Percentiles rank a stretch among this genome's conserved stretches.
Evolutionary conservation across 2,797 vertebrate genomes (phyloP).

Genomic region (Myotis planiceps): DNA sequence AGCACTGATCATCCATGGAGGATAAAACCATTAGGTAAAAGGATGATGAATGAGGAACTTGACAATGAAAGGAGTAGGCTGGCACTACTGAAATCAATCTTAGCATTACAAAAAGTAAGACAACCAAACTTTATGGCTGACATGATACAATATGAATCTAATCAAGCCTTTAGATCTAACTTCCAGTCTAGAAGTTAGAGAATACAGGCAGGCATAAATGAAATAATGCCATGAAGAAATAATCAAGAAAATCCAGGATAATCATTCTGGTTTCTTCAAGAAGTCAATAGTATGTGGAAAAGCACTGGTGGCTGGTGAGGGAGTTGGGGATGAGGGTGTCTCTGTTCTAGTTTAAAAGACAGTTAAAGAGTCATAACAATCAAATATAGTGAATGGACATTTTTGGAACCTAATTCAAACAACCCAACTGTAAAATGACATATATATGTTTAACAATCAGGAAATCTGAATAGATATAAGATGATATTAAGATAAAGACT

Average conservation of each 20-base stretch:
- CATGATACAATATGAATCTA: not conserved
- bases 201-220: not conserved
- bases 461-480: not conserved
- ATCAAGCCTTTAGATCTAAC: not conserved
- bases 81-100: not conserved
- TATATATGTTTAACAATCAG: not conserved
- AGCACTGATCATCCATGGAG: not conserved
- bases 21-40: constrained; percentile 20
- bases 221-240: constrained; percentile 8
- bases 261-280: not conserved
- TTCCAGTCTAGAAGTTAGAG: constrained; percentile 34
- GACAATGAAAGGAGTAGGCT: not conserved
- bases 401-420: constrained; percentile 42
- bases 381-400: not conserved
- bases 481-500: constrained; percentile 10
- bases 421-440: not conserved
- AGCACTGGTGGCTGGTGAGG: not conserved
- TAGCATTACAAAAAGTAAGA: constrained; percentile 42
- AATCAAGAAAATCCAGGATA: constrained; percentile 31
- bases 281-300: not conserved
- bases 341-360: not conserved
- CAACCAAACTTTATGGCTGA: not conserved
- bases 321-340: not conserved
- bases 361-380: not conserved
- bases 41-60: constrained; percentile 11